Base-by-base conservation (phyloP, 2,113 vertebrate genomes). In the Callithrix jacchus region DNA sequence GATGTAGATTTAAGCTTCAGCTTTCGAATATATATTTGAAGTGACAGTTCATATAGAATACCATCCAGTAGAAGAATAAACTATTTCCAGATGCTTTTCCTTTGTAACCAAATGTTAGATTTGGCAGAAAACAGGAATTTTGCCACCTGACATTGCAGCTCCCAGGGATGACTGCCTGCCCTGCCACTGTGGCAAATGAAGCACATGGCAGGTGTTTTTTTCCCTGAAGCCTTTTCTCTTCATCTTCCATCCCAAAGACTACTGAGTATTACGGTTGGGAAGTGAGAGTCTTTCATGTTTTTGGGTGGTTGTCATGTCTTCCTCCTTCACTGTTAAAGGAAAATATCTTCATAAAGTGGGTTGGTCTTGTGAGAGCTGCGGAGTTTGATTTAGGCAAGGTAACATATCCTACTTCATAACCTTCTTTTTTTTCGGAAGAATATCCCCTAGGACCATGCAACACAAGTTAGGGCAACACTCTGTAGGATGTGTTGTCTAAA, bases 41-140 rank as follows among this genome's bases (percentile, higher is more conserved):
- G 66, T 95, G 87, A 94, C 77, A 86, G 21, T 95, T 77, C 14
- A 79, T 95, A 74, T 79, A 35, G 66, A 95, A 93, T 84, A 91
- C 73, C n/a, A 87, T 77, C 93, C 83, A 95, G 95, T 52, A 94
- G 84, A 94, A 81, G 49, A 70, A 96, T 90, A 87, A 95, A 91
- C 42, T 76, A 54, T 94, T 97, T 97, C 93, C 92, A 97, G 96
- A 94, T 96, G 95, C 45, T 87, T n/a, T 56, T 94, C 45, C 14
- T 84, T 77, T 92, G 30, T 93, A 97, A 96, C 68, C 89, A 97
- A 89, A 96, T 93, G 42, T 76, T 96, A n/a, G 84, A 58, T 45
- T 90, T 95, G 85, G 45, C 58, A 77, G 85, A 80, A 89, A 8
- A 35, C 27, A 58, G 20, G 35, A 58, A 17, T 49, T 92, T 95